These are phyloP conservation scores for Falco berigora DNA, from an alignment of 2,797 vertebrate species.

Conservation along the genomic window DNA sequence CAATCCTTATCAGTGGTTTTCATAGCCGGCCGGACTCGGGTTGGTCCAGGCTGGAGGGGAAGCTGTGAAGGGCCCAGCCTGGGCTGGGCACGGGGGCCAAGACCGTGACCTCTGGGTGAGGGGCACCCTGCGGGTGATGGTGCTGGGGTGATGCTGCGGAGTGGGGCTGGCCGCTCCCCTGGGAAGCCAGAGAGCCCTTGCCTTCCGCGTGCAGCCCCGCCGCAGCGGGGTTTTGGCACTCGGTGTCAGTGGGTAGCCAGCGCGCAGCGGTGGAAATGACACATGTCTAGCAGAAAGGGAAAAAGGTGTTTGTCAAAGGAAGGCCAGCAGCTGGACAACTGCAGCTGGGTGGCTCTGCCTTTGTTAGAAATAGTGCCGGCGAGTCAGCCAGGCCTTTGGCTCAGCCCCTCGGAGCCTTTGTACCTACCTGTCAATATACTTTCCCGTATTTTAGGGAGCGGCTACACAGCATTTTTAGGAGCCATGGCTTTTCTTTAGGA, in stretches of 20 bases:
- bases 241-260: not conserved
- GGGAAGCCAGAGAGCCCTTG: not conserved
- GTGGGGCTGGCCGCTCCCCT: not conserved
- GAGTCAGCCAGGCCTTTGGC: not conserved
- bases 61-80: not conserved
- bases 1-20: conserved; percentile 5
- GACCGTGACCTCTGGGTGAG: not conserved
- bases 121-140: not conserved
- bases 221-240: not conserved
- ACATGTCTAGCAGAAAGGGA: conserved; percentile 17
- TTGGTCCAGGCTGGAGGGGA: not conserved
- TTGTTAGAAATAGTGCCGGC: not conserved
- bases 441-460: not conserved
- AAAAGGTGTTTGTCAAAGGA: conserved; percentile 37
- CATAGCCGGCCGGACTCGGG: not conserved
- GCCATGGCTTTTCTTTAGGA: not conserved
- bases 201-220: not conserved
- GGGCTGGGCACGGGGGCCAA: not conserved
- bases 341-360: conserved; percentile 19
- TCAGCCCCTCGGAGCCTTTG: not conserved
- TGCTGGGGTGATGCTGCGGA: not conserved
- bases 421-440: not conserved
- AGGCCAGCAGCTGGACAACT: not conserved
- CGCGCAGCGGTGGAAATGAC: conserved; percentile 16
- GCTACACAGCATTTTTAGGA: not conserved